Evolutionary conservation across 2,113 vertebrate species (phyloP), one percentile per base, ranked within the genome.

Genomic region (Chlorocebus sabaeus): DNA sequence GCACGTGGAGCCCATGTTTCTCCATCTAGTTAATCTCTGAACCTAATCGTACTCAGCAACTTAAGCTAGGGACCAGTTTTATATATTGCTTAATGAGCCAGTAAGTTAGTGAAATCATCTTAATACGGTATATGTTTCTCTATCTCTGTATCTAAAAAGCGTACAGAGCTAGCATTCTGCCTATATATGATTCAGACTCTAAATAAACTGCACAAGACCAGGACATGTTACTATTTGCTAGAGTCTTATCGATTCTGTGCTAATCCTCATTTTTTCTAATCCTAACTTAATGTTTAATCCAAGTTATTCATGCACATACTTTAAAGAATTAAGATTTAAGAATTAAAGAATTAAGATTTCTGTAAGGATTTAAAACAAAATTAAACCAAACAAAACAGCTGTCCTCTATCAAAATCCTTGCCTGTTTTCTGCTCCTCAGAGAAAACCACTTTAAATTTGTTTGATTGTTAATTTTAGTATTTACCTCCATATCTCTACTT

Each of bases 301-400:
- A 38, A 84, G 16, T 16, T 75, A 73, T 35, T 68, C 6, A 90
- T 45, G 27, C 2, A 73, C 18, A 78, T 70, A 72, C 6, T 88
- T 90, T 87, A 75, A 90, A 90, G 18, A 70, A n/a, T 52, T 38
- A 93, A 93, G 52, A 88, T 61, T 81, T 85, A 93, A 93, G 52
- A 88, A 50, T 50, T 14, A 50, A 50, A 50, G 18, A 70, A 40
- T 52, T 38, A 93, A 93, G 52, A 88, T 61, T 81, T 85, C 32
- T 9, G 84, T 43, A 67, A 67, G 6, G 0, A 78, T 83, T 87
- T 92, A 61, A 78, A 95, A 85, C 7, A 50, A 96, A 92, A 64
- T 86, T 85, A 83, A 86, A 70, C 50, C 78, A 85, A 82, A 57
- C 45, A 68, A 78, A 92, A 72, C 17, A 83, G 10, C 27, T 32